These are phyloP conservation scores for Ectemnius continuus DNA, from an alignment of 2,888 invertebrate genomes.

Conservation along the genomic window DNA sequence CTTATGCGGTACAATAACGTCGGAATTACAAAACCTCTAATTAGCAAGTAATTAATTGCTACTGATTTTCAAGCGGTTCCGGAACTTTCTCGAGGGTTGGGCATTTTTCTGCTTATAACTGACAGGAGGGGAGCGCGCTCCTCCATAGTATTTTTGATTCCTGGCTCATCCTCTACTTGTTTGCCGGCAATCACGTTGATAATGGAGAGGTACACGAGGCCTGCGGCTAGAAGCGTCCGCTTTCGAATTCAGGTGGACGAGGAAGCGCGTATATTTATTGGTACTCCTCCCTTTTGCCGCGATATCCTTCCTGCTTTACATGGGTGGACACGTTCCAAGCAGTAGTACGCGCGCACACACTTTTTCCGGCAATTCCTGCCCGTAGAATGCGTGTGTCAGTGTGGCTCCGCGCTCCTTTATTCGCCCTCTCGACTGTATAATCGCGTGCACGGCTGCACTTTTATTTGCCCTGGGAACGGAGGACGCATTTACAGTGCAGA, in stretches of 20 bases:
- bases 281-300: neutral
- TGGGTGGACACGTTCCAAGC: conserved; percentile 21
- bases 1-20: no score
- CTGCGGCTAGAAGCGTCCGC: conserved; percentile 10
- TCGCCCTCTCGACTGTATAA: conserved; percentile 32
- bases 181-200: conserved; percentile 15
- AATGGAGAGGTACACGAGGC: neutral
- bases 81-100: no score
- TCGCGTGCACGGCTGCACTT: conserved; percentile 40
- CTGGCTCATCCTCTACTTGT: neutral
- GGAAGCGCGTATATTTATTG: conserved; percentile 8
- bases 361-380: conserved; percentile 18
- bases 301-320: conserved; percentile 21
- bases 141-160: neutral
- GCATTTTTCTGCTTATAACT: no score
- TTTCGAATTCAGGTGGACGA: conserved; percentile 23
- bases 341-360: conserved; percentile 11
- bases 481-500: conserved; percentile 29
- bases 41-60: no score
- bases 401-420: neutral
- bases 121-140: no score
- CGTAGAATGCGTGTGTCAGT: neutral
- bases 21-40: no score
- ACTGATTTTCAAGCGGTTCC: no score
- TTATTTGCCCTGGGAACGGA: conserved; percentile 53